Conservation (phyloP, 2,797 vertebrate species). For the Macropodus opercularis region DNA sequence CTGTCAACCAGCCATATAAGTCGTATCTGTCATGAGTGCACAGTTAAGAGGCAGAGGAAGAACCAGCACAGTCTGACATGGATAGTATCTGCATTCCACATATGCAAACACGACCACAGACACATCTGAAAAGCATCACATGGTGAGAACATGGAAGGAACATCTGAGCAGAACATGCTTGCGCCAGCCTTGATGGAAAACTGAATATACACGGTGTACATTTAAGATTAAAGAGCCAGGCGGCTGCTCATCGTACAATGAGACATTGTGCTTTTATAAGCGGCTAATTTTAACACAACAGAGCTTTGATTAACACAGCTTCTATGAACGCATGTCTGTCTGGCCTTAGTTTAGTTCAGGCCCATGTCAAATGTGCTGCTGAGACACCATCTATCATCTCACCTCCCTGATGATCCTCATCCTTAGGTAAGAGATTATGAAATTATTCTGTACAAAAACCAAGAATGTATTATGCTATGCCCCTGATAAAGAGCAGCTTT, state of each 20-base stretch:
- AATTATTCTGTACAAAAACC: too few species aligned
- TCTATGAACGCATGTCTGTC: neutral
- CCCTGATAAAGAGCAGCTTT: too few species aligned
- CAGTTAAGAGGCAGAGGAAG: neutral
- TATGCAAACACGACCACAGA: slow-evolving; percentile 31
- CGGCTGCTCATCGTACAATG: slow-evolving; percentile 3
- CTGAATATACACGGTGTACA: neutral
- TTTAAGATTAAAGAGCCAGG: slow-evolving; percentile 5
- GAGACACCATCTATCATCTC: too few species aligned
- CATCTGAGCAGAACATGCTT: slow-evolving; percentile 12
- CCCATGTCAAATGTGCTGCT: too few species aligned
- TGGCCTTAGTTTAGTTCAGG: too few species aligned
- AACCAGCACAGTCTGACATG: slow-evolving; percentile 1
- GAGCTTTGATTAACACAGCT: slow-evolving; percentile 19
- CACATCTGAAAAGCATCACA: slow-evolving; percentile 22
- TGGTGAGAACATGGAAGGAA: neutral
- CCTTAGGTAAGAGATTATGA: too few species aligned
- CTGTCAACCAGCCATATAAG: slow-evolving; percentile 3
- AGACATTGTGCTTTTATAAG: slow-evolving; percentile 3
- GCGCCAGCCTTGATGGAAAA: slow-evolving; percentile 6
- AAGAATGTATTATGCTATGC: too few species aligned
- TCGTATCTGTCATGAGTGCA: neutral
- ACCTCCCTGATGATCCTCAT: too few species aligned
- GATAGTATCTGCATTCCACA: slow-evolving; percentile 25
- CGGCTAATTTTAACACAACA: neutral